These are phyloP conservation scores for Typhlomys cinereus DNA, from an alignment of 2,113 vertebrate genomes.

Conservation along the genomic window DNA sequence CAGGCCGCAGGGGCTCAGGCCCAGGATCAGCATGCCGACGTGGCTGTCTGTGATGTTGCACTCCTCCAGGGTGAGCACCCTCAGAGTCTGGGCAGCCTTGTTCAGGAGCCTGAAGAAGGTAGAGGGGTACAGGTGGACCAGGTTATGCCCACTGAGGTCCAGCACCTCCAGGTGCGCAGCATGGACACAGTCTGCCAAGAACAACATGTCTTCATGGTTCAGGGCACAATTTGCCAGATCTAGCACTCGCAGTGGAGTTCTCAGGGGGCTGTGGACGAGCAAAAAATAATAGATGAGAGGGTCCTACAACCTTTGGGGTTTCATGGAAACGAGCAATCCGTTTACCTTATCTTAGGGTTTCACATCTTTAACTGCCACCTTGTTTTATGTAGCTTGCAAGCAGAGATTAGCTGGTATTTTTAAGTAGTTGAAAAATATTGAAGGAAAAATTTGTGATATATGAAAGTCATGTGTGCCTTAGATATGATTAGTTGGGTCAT, in stretches of 20 bases:
- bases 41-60: constrained; percentile 90
- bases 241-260: constrained; percentile 89
- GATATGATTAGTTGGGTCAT: neutral
- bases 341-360: neutral
- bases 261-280: constrained; percentile 87
- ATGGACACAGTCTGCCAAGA: constrained; percentile 93
- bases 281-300: constrained; percentile 9
- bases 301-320: neutral
- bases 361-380: neutral
- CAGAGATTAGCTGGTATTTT: neutral
- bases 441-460: neutral
- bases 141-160: constrained; percentile 93
- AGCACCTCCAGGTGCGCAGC: constrained; percentile 89
- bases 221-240: constrained; percentile 94
- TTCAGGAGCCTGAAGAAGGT: constrained; percentile 91
- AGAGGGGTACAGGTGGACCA: constrained; percentile 87
- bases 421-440: neutral
- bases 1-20: constrained; percentile 86
- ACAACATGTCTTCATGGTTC: constrained; percentile 92
- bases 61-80: constrained; percentile 90
- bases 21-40: constrained; percentile 84
- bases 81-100: constrained; percentile 87
- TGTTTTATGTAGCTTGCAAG: neutral
- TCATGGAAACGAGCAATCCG: neutral
- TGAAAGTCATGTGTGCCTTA: neutral